Conservation (phyloP, 2,113 vertebrate species). For the Sminthopsis crassicaudata region DNA sequence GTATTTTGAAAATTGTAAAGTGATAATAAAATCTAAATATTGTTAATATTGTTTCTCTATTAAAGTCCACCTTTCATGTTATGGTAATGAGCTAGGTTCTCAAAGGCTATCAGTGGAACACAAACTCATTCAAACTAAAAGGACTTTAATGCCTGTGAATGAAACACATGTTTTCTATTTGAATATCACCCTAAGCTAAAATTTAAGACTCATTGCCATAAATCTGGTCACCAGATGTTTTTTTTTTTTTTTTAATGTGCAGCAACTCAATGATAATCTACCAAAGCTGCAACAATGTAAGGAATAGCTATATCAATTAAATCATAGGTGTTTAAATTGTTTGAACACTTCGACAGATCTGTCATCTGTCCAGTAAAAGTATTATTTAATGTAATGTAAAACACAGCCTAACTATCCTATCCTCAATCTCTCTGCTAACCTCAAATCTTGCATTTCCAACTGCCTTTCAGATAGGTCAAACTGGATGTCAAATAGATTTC, state of each 20-base stretch:
- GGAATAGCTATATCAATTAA: neutral
- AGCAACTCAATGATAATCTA: neutral
- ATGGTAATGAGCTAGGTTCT: neutral
- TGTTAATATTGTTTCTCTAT: neutral
- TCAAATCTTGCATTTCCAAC: neutral
- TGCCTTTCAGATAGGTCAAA: neutral
- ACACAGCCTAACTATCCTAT: neutral
- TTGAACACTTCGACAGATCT: too few relatives aligned
- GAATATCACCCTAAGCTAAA: neutral
- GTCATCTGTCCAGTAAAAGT: neutral
- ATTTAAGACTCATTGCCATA: neutral
- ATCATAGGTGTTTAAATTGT: neutral
- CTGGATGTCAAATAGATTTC: neutral
- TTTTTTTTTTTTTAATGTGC: neutral
- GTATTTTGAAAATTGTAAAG: neutral
- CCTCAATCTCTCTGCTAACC: neutral
- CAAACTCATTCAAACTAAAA: neutral
- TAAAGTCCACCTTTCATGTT: neutral
- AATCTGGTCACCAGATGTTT: neutral
- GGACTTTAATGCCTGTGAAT: neutral
- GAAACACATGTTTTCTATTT: neutral
- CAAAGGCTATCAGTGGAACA: neutral
- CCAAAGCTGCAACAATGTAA: neutral
- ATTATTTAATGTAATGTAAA: neutral
- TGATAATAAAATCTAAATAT: neutral